A percentile compares a stretch with the other conserved stretches of the same genome.
These are phyloP conservation scores for Enteromius thamalakanensis DNA, from an alignment of 2,797 vertebrate species.

Conservation along the genomic window DNA sequence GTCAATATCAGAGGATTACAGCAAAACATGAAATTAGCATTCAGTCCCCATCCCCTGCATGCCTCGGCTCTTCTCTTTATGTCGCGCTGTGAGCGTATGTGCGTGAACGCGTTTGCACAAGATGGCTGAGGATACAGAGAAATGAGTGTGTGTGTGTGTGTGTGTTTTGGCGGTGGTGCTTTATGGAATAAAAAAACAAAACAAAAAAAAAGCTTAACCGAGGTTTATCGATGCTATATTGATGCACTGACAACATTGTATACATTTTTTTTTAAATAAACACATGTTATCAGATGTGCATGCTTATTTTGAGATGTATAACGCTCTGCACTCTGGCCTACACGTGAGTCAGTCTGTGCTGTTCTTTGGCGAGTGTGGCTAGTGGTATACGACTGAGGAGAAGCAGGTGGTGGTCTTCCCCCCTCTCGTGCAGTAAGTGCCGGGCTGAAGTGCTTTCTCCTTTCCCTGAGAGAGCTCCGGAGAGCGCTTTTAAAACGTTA, in stretches of 20 bases:
- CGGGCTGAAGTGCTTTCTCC: slow-evolving; percentile 50
- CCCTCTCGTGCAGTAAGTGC: slow-evolving; percentile 45
- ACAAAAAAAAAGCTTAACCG: not conserved
- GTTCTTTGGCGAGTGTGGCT: not conserved
- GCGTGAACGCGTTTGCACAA: slow-evolving; percentile 37
- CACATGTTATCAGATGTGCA: not conserved
- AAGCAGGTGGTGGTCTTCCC: slow-evolving; percentile 51
- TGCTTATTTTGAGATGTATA: not conserved
- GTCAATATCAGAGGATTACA: slow-evolving; percentile 86
- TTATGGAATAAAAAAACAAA: not conserved
- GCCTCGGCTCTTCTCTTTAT: slow-evolving; percentile 71
- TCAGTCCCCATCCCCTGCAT: slow-evolving; percentile 81
- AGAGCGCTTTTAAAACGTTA: slow-evolving; percentile 48
- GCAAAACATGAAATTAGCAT: slow-evolving; percentile 85
- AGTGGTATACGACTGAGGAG: slow-evolving; percentile 51
- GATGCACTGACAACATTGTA: not conserved
- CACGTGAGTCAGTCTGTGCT: not conserved
- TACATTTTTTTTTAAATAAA: not conserved
- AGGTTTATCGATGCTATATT: not conserved
- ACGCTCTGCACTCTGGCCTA: not conserved
- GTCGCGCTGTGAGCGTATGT: slow-evolving; percentile 56
- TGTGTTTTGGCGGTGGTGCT: not conserved
- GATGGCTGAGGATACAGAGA: slow-evolving; percentile 33
- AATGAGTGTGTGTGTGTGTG: not conserved
- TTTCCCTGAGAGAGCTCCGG: slow-evolving; percentile 41